A percentile compares a stretch with the other conserved stretches of the same genome.
Conservation (phyloP, 2,113 vertebrate genomes). For the Nycticryphes semicollaris region DNA sequence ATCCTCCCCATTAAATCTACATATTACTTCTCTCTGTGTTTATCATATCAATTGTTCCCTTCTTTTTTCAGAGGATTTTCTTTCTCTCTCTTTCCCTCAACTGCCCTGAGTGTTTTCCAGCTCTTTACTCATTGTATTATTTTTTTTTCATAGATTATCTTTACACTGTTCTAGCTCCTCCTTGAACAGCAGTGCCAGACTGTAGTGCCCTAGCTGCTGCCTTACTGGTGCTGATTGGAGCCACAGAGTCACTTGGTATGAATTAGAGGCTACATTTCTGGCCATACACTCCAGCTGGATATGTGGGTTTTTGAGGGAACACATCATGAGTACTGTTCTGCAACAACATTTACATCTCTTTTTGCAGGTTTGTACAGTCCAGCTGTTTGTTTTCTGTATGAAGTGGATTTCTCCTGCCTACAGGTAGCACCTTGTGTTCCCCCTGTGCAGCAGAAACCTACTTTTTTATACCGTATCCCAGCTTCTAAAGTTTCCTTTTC, state of each 20-base stretch:
- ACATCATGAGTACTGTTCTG: neutral
- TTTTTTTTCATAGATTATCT: neutral
- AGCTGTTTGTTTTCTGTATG: neutral
- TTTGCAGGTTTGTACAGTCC: neutral
- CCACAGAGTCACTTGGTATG: neutral
- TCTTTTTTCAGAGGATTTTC: neutral
- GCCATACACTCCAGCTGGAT: neutral
- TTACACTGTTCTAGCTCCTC: neutral
- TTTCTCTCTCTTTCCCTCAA: neutral
- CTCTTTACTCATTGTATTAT: neutral
- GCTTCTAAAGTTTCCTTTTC: neutral
- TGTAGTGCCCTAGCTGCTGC: neutral
- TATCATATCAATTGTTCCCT: neutral
- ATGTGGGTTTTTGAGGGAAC: neutral
- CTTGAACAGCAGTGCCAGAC: neutral
- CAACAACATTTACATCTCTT: neutral
- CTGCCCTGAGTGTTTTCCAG: neutral
- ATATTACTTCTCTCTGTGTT: neutral
- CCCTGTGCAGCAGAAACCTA: neutral
- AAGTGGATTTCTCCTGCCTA: neutral
- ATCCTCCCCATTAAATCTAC: neutral
- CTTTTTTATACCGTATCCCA: neutral
- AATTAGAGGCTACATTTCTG: neutral
- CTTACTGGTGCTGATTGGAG: neutral
- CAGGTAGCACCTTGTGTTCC: neutral